phyloP scores from a whole-genome alignment of 2,888 invertebrate species.

The Elaeidobius kamerunicus region DNA sequence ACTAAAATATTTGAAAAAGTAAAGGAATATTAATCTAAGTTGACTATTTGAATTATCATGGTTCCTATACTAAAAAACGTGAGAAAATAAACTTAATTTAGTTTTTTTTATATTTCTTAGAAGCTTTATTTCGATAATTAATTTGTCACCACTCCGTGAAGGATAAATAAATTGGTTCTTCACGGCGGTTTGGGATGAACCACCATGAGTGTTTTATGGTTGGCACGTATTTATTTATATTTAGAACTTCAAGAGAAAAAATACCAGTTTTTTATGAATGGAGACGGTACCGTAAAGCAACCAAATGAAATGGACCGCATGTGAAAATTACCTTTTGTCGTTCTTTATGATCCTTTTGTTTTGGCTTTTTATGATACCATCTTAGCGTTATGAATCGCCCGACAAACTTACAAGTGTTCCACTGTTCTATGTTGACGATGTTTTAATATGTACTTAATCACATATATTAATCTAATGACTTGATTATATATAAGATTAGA shows the following conservation, averaged over 20 bases:
- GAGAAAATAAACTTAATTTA: conserved; percentile 13
- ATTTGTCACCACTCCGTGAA: conserved; percentile 24
- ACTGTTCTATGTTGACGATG: too few relatives aligned
- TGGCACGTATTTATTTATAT: conserved; percentile 8
- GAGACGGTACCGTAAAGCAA: conserved; percentile 1
- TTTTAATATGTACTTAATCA: too few relatives aligned
- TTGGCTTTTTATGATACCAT: not conserved
- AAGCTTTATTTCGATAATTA: conserved; percentile 13
- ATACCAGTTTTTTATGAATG: conserved; percentile 8
- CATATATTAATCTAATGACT: too few relatives aligned
- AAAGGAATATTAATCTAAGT: too few relatives aligned
- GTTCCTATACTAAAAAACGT: conserved; percentile 15
- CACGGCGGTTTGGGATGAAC: conserved; percentile 11
- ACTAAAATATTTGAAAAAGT: too few relatives aligned
- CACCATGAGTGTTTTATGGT: conserved; percentile 13
- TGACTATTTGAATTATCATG: too few relatives aligned
- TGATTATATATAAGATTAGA: too few relatives aligned
- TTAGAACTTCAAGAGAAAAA: conserved; percentile 6
- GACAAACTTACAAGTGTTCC: too few relatives aligned
- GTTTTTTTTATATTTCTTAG: not conserved
- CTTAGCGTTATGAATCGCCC: not conserved
- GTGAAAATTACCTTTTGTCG: conserved; percentile 9
- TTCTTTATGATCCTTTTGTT: not conserved
- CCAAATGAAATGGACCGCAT: not conserved
- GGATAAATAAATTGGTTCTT: conserved; percentile 19